A percentile compares a stretch with the other conserved stretches of the same genome.
Evolutionary conservation across 2,797 vertebrate genomes (phyloP).

Genomic region (Psittacula echo): DNA sequence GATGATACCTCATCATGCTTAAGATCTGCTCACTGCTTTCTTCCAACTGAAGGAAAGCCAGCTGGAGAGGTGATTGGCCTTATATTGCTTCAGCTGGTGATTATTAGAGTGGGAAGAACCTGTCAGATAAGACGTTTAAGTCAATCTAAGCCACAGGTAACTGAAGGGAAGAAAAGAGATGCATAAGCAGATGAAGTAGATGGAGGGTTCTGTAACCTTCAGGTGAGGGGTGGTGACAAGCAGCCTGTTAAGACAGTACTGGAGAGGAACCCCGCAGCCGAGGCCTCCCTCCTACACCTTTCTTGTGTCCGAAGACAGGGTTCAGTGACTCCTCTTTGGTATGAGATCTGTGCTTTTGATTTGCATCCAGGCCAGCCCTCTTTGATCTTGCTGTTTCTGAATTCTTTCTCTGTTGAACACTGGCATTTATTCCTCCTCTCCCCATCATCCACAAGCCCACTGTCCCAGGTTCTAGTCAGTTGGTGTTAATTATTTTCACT

Average conservation of each 20-base stretch:
- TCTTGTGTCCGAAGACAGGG: not conserved
- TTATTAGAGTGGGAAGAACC: not conserved
- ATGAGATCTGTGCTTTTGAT: not conserved
- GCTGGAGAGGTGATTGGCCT: not conserved
- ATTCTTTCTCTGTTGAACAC: not conserved
- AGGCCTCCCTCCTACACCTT: not conserved
- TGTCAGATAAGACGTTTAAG: not conserved
- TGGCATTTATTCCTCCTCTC: not conserved
- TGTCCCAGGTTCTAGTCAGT: not conserved
- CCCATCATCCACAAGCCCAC: rapidly evolving
- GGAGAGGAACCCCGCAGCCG: not conserved
- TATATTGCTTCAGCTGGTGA: not conserved
- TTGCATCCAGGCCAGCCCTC: not conserved
- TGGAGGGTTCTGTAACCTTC: not conserved
- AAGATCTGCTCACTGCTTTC: not conserved
- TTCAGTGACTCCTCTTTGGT: not conserved
- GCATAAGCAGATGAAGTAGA: not conserved
- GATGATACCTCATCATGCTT: not conserved
- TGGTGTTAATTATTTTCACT: not conserved
- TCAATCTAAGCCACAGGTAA: not conserved
- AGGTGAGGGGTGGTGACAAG: not conserved
- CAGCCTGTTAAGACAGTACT: not conserved
- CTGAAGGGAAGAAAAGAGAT: not conserved
- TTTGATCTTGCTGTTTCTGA: not conserved
- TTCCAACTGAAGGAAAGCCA: not conserved